Conservation (phyloP, 2,797 vertebrate species). For the Halcyon leucocephala region DNA sequence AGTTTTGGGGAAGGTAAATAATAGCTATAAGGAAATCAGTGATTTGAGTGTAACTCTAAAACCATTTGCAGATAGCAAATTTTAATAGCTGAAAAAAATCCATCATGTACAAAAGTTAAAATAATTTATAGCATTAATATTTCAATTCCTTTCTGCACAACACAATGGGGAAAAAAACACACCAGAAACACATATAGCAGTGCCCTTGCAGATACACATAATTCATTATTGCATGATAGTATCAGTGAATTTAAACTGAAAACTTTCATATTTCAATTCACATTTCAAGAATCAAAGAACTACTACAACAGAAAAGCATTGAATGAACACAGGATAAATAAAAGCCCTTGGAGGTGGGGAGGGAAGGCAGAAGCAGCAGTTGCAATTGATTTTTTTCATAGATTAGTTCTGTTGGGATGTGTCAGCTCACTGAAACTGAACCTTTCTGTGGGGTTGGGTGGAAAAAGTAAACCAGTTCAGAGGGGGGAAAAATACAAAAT, state of each 20-base stretch:
- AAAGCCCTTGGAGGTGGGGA: neutral
- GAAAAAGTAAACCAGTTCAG: neutral
- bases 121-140: neutral
- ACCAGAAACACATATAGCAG: neutral
- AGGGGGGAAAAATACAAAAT: neutral
- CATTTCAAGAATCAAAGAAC: neutral
- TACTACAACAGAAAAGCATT: neutral
- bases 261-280: neutral
- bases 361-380: neutral
- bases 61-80: too few species aligned
- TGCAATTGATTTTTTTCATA: neutral
- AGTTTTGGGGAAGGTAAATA: neutral
- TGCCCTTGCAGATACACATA: neutral
- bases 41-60: neutral
- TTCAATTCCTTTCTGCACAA: neutral
- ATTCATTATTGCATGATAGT: neutral
- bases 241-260: neutral
- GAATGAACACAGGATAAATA: neutral
- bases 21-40: neutral
- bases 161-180: neutral
- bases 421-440: neutral
- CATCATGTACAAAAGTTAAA: too few species aligned
- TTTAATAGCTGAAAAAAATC: too few species aligned
- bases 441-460: neutral
- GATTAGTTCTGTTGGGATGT: neutral